Evolutionary conservation across 2,797 vertebrate species (phyloP), one percentile per base, ranked within the genome.

Genomic region (Scarus forsteni): DNA sequence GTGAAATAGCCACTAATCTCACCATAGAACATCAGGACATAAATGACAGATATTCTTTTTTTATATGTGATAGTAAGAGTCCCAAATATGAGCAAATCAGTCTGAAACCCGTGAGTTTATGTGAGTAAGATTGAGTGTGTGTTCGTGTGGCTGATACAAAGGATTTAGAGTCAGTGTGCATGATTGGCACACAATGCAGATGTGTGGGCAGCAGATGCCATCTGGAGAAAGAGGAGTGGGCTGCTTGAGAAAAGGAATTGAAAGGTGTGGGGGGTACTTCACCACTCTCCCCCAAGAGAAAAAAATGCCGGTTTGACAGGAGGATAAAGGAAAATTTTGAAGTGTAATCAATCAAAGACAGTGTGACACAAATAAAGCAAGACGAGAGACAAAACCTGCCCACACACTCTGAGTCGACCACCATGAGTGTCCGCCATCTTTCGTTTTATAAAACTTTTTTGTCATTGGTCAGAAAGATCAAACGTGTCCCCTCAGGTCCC

Each of bases 161-260:
- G 39, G 65, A 61, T 79, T 85, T 83, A 59, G 77, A 87, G 54
- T 86, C 55, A 57, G 83, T 84, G 81, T 72, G 77, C 38, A 3
- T 85, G 79, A 95, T 90, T 91, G 90, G 86, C 92, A 89, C 88
- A 98, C 95, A 97, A 98, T 96, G 93, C 94, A 90, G 90, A 92
- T 95, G 96, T 86, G 97, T 98, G 96, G 97, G 97, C 84, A 95
- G 90, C 83, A 75, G 96, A 92, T 95, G 94, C 96, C 96, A 96
- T 97, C 95, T 97, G 96, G 92, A 93, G 92, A 94, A 91, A 93
- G 86, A 48, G 65, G 90, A 93, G 94, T 94, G 95, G 89, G 92
- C 83, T 90, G 83, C 80, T 83, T 64, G 90, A 83, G 86, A 81
- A 92, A 84, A 60, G 75, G 54, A 55, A 39, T 27, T 51, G 49